Base-by-base conservation (phyloP, 2,797 vertebrate genomes). In the Squalus acanthias region DNA sequence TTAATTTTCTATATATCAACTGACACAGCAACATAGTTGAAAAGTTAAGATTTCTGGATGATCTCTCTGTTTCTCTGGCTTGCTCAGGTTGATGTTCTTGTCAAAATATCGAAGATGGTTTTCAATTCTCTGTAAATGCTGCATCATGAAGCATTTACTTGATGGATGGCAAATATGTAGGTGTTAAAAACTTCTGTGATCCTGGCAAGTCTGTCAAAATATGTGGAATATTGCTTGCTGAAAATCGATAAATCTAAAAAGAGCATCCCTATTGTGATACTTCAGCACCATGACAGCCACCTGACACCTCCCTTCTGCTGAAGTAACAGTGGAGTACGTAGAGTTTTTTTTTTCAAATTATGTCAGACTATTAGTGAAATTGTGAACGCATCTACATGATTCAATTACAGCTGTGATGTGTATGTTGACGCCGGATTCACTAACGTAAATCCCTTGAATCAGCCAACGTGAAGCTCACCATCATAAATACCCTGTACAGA, bases 311-410 rank as follows among this genome's bases (percentile, higher is more conserved):
- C 5, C 94, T 95, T 95, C 94, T 5, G 39, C 92, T 95, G 50
- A 72, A 57, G 93, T 70, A 33, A 10, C 9, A n/a, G 9, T 13
- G 22, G 57, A 29, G 53, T 26, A 63, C 9, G 46, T 50, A 5
- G 7, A 85, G 15, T 9, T 57, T 67, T 70, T 92, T 67, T 70
- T 13, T 24, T 91, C 65, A 70, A 70, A 70, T 69, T 69, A 94
- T 72, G 93, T 72, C 93, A 95, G 93, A 70, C 67, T 50, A 46
- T 72, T 46, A 95, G 39, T 95, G 93, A 95, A 95, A 50, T 50
- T 70, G 20, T 70, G 93, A 95, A 53, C 46, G n/a, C n/a, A 95
- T 95, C 67, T 12, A 26, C 46, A 50, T 72, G 93, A 72, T 70
- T 70, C 65, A 22, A 70, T 95, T 69, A 72, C 67, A 72, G 57